These are phyloP conservation scores for Mnemiopsis leidyi DNA, from an alignment of 37 sponge, comb jelly and placozoan genomes.

Conservation along the genomic window DNA sequence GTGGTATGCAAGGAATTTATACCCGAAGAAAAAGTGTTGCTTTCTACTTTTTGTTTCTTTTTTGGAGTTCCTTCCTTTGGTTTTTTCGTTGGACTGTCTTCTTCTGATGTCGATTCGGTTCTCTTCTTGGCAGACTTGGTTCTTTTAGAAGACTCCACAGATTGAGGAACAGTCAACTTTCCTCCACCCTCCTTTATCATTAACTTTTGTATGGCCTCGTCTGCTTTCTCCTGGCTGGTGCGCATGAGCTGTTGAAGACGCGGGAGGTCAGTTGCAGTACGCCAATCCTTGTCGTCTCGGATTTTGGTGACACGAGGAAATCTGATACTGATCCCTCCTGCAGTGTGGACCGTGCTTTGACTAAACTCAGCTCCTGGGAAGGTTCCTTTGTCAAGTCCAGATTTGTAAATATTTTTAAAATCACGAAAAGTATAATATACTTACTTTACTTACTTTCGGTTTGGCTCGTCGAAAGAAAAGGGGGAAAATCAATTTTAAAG, in stretches of 20 bases:
- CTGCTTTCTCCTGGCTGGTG: slow-evolving; percentile 63
- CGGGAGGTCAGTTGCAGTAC: slow-evolving; percentile 84
- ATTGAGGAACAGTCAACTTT: neutral
- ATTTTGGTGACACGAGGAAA: slow-evolving; percentile 96
- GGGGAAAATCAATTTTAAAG: too few relatives aligned
- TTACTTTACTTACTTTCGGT: too few relatives aligned
- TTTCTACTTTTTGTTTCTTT: neutral
- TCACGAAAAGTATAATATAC: too few relatives aligned
- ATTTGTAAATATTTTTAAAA: too few relatives aligned
- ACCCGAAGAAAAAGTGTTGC: neutral
- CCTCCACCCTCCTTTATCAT: slow-evolving; percentile 62
- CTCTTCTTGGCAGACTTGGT: neutral
- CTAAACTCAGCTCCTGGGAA: slow-evolving; percentile 94
- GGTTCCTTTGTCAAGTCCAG: neutral
- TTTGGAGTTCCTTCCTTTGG: neutral
- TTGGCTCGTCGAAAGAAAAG: too few relatives aligned
- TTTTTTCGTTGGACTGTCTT: neutral
- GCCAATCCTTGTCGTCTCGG: slow-evolving; percentile 96
- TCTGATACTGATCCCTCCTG: slow-evolving; percentile 89
- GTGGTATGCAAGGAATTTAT: neutral
- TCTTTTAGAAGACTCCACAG: neutral
- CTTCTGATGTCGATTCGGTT: neutral
- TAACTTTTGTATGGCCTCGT: slow-evolving; percentile 1
- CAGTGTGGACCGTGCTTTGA: slow-evolving; percentile 86
- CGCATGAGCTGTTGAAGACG: slow-evolving; percentile 72